Evolutionary conservation across 1,140 invertebrate species (phyloP), one percentile per base, ranked within the genome.

Genomic region (Ylistrum balloti): DNA sequence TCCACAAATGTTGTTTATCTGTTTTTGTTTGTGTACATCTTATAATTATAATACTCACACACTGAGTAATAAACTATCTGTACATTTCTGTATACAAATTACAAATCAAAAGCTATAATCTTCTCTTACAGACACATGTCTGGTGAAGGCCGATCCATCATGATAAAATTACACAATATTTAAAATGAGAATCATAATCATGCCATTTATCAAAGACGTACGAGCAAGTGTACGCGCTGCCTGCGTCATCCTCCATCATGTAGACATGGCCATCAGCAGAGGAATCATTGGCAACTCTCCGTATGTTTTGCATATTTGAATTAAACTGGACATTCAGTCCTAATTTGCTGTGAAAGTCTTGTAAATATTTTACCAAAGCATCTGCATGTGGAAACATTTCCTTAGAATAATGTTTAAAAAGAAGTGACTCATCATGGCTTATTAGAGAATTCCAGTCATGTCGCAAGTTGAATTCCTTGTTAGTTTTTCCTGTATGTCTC

Each of bases 381-480:
- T 95, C 93, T 87, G 96, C 95, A 87, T 95, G 93, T 10, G 96
- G 96, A 89, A 97, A 97, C 94, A 96, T 96, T 35, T 96, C 93
- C 74, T 94, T 94, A 33, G 96, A 96, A 93, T 96, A 96, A 86
- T 95, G 93, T 20, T 93, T 92, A 88, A 96, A 94, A 20, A 94
- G 92, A 5, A 97, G 93, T 28, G 88, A 88, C 32, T 95, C 93
- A 88, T 96, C 95, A 91, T 97, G 94, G 88, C 95, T 96, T 11
- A 97, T 91, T 0, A 97, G 93, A 9, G 96, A 96, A 93, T 97
- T 97, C 96, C 96, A 97, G 93, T 97, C 96, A 90, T 97, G 96
- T 0, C 96, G 93, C 28, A 97, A 89, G 91, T 97, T 97, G 92
- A 97, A 97, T 90, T 97, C 96, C 38, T 94, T 94, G 93, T 97